Percentiles rank a stretch among this genome's conserved stretches.
These are phyloP conservation scores for Macropodus opercularis DNA, from an alignment of 2,797 vertebrate genomes.

Conservation along the genomic window DNA sequence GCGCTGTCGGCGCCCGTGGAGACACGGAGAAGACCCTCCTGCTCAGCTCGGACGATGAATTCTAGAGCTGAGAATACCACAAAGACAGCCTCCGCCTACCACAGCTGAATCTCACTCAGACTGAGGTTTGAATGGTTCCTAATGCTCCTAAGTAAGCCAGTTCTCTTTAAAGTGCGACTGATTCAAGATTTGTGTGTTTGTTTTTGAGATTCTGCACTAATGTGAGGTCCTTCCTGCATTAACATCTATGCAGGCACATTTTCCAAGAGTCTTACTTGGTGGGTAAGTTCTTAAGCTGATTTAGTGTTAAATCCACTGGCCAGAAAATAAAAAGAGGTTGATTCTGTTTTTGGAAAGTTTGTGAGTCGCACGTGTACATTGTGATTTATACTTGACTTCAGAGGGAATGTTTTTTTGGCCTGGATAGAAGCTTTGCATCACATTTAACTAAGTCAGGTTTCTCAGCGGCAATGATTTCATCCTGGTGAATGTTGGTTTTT, in stretches of 20 bases:
- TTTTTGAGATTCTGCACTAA: not conserved
- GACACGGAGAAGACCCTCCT: slow-evolving; percentile 97
- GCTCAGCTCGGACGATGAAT: slow-evolving; percentile 96
- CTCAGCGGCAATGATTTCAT: not conserved
- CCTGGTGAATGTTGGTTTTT: slow-evolving; percentile 2
- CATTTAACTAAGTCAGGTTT: slow-evolving; percentile 18
- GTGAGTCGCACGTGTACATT: slow-evolving; percentile 37
- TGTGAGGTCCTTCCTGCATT: not conserved
- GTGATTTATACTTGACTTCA: slow-evolving; percentile 40
- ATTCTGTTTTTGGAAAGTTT: slow-evolving; percentile 34
- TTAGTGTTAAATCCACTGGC: slow-evolving; percentile 8
- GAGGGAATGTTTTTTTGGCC: slow-evolving; percentile 5
- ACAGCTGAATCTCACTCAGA: slow-evolving; percentile 5
- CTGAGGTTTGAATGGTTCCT: not conserved
- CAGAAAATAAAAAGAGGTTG: slow-evolving; percentile 5
- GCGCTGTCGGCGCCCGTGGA: slow-evolving; percentile 63
- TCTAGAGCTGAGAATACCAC: slow-evolving; percentile 70
- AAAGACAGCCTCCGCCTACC: not conserved
- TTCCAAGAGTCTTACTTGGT: slow-evolving; percentile 4
- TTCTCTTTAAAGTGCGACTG: slow-evolving; percentile 5
- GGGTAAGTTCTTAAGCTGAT: slow-evolving; percentile 6
- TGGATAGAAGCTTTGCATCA: slow-evolving; percentile 20
- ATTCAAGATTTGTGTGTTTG: slow-evolving; percentile 10
- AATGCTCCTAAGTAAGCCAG: not conserved
- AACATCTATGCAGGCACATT: slow-evolving; percentile 11